Evolutionary conservation across 2,113 vertebrate genomes (phyloP).

Genomic region (Dipodomys spectabilis): DNA sequence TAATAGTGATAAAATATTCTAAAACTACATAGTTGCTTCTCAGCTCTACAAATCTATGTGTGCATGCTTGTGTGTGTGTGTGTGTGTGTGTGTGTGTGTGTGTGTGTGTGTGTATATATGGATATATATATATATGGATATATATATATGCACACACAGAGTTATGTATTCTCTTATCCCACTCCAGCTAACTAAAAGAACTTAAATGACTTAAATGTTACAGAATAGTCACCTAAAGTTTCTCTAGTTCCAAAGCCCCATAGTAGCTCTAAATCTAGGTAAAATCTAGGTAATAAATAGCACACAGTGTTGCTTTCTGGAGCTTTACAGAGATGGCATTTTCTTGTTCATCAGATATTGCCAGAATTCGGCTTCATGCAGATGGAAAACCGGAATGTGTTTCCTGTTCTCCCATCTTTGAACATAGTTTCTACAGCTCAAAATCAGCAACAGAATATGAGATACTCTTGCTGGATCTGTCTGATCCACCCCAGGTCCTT

Average conservation of each 20-base stretch:
- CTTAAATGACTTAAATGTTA: neutral
- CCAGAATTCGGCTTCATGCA: neutral
- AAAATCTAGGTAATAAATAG: neutral
- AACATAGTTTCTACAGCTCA: neutral
- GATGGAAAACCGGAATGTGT: rapidly evolving
- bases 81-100: too few relatives aligned
- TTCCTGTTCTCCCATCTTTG: neutral
- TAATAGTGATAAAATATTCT: neutral
- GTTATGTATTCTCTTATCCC: neutral
- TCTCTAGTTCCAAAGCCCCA: neutral
- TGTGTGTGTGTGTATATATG: neutral
- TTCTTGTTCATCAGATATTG: neutral
- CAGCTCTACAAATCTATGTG: neutral
- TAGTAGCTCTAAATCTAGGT: neutral
- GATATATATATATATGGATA: too few relatives aligned
- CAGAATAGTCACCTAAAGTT: neutral
- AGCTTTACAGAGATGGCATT: neutral
- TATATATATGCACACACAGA: too few relatives aligned
- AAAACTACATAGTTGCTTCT: neutral
- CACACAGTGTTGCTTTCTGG: neutral
- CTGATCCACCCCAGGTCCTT: neutral
- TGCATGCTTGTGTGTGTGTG: too few relatives aligned
- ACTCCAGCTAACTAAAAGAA: neutral
- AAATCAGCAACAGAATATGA: neutral
- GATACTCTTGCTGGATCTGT: neutral